Percentiles rank a stretch among this genome's conserved stretches.
phyloP scores from a whole-genome alignment of 2,888 invertebrate species.

The Xanthia togata region DNA sequence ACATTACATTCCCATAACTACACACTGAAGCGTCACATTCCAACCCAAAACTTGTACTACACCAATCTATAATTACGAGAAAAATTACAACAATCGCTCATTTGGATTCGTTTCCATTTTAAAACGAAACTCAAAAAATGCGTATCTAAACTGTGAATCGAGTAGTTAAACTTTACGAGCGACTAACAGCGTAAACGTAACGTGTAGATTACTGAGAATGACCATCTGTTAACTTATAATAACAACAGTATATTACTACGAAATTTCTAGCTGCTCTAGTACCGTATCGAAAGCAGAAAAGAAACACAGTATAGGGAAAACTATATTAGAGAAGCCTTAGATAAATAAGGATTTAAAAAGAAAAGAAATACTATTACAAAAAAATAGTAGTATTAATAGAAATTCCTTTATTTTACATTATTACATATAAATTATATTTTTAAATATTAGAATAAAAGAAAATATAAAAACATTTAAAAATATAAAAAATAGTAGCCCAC shows the following conservation, averaged over 20 bases:
- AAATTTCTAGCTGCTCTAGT: conserved; percentile 18
- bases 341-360: neutral
- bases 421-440: too few species aligned
- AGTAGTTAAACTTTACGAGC: conserved; percentile 67
- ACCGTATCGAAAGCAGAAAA: neutral
- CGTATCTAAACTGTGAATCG: conserved; percentile 66
- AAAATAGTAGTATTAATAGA: too few species aligned
- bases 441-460: too few species aligned
- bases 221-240: conserved; percentile 22
- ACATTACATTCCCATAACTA: neutral
- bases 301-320: neutral
- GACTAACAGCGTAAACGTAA: conserved; percentile 37
- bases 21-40: neutral
- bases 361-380: neutral
- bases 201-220: conserved; percentile 45
- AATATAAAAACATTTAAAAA: too few species aligned
- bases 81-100: conserved; percentile 7
- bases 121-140: conserved; percentile 56
- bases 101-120: conserved; percentile 1
- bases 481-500: too few species aligned
- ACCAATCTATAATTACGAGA: neutral
- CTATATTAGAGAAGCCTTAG: neutral
- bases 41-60: neutral
- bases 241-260: conserved; percentile 18
- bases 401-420: too few species aligned